Evolutionary conservation across 2,113 vertebrate species (phyloP).

Genomic region (Gymnocephalus cernua): DNA sequence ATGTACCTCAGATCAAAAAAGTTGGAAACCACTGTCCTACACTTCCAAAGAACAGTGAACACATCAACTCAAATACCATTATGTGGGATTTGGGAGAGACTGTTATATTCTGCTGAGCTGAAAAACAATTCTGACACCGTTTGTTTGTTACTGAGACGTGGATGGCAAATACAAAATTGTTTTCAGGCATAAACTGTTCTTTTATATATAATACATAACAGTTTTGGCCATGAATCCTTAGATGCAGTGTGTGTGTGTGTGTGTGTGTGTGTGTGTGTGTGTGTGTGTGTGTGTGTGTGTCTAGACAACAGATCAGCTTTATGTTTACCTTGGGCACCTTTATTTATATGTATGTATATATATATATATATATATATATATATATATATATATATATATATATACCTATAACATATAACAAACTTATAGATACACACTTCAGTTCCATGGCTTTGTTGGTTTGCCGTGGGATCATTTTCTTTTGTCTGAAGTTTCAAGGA

Average conservation of each 20-base stretch:
- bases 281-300: background rate
- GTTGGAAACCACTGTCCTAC: background rate
- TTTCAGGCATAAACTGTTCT: slow-evolving; percentile 12
- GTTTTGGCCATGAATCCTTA: slow-evolving; percentile 7
- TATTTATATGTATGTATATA: too few relatives aligned
- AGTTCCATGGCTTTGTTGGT: background rate
- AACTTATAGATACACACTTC: slow-evolving; percentile 2
- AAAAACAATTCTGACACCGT: background rate
- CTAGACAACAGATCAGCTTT: slow-evolving; percentile 20
- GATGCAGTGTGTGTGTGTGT: slow-evolving; percentile 5
- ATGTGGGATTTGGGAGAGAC: background rate
- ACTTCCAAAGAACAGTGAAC: background rate
- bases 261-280: background rate
- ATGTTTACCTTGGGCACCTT: background rate
- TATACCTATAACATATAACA: too few relatives aligned
- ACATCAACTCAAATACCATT: background rate
- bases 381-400: too few relatives aligned
- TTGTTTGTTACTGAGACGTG: background rate
- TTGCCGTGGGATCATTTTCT: slow-evolving; percentile 12
- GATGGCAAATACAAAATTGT: background rate
- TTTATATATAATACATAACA: too few relatives aligned
- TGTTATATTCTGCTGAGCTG: background rate
- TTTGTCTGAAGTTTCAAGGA: slow-evolving; percentile 42
- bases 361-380: too few relatives aligned
- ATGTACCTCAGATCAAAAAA: too few relatives aligned